Evolutionary conservation across 2,888 invertebrate species (phyloP).

Genomic region (Allacma fusca): DNA sequence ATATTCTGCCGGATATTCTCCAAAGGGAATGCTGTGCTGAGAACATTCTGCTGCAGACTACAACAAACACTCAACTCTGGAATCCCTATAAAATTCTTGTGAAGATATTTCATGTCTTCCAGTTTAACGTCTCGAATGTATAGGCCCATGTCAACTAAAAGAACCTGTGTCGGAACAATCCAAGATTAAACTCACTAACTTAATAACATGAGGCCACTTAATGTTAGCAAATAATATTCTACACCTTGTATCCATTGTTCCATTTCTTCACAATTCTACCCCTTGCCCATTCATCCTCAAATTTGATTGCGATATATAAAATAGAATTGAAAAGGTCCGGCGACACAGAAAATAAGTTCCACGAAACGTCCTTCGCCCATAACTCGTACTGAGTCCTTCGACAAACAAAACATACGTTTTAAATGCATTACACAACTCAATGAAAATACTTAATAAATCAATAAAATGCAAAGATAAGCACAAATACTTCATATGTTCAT

Average conservation of each 20-base stretch:
- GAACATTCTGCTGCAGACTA: neutral
- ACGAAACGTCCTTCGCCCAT: neutral
- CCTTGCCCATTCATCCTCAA: neutral
- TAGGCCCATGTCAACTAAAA: neutral
- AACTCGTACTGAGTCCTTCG: neutral
- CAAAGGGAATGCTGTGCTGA: neutral
- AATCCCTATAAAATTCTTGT: neutral
- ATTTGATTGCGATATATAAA: neutral
- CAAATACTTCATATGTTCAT: too few species aligned
- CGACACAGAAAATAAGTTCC: neutral
- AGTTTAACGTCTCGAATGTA: neutral
- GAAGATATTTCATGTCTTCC: neutral
- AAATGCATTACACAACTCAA: too few species aligned
- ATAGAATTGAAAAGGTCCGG: neutral
- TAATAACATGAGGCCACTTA: neutral
- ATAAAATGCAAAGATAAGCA: too few species aligned
- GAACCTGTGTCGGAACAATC: neutral
- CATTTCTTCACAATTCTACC: neutral
- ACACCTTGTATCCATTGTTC: neutral
- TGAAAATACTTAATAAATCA: too few species aligned
- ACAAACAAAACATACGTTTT: neutral
- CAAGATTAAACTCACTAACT: neutral
- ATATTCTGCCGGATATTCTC: neutral
- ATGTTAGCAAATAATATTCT: neutral
- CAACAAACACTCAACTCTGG: neutral